Conservation (phyloP, 2,797 vertebrate genomes). For the Numenius phaeopus region DNA sequence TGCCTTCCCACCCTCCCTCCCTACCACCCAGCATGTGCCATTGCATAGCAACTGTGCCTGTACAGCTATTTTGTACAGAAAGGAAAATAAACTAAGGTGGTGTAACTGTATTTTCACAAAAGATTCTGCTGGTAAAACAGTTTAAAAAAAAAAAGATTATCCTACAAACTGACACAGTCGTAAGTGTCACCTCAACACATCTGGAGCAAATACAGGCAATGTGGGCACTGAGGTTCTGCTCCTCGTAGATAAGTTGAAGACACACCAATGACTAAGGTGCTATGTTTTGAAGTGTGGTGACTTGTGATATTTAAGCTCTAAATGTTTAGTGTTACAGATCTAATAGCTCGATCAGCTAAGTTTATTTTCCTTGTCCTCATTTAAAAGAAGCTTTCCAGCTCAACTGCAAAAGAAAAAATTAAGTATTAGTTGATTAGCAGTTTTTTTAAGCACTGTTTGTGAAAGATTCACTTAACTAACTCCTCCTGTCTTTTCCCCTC, state of each 20-base stretch:
- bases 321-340: not conserved
- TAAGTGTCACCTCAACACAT: not conserved
- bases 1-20: not conserved
- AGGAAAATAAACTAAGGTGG: not conserved
- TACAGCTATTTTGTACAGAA: not conserved
- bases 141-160: not conserved
- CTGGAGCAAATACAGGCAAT: not conserved
- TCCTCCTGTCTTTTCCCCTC: not conserved
- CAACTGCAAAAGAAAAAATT: not conserved
- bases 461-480: not conserved
- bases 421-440: not conserved
- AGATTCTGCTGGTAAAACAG: not conserved
- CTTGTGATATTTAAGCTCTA: not conserved
- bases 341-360: not conserved
- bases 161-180: not conserved
- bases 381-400: not conserved
- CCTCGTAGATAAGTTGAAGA: not conserved
- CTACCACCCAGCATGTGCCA: not conserved
- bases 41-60: not conserved
- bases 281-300: not conserved
- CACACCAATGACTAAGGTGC: not conserved
- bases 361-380: not conserved
- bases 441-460: not conserved
- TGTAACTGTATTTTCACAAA: not conserved
- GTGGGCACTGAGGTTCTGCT: not conserved